Evolutionary conservation across 2,888 invertebrate genomes (phyloP).

Genomic region (Aquatica leii): DNA sequence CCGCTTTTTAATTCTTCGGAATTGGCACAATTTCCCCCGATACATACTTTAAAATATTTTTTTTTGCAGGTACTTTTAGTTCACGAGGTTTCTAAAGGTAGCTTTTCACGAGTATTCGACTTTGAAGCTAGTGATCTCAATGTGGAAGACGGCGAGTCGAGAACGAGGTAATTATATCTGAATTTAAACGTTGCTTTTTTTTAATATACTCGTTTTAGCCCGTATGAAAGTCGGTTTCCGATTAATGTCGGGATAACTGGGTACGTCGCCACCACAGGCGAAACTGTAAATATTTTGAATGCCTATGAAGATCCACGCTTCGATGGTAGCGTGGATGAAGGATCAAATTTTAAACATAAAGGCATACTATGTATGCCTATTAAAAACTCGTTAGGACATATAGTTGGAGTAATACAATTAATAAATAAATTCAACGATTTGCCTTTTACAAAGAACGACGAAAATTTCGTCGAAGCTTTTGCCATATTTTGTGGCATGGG

Average conservation of each 20-base stretch:
- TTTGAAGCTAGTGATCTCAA: conserved; percentile 90
- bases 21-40: too few species aligned
- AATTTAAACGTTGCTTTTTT: not conserved
- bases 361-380: conserved; percentile 96
- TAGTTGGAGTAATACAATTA: conserved; percentile 92
- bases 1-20: too few species aligned
- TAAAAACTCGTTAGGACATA: conserved; percentile 89
- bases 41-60: too few species aligned
- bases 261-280: conserved; percentile 93
- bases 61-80: conserved; percentile 80
- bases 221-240: conserved; percentile 92
- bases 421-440: conserved; percentile 93
- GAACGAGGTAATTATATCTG: conserved; percentile 68
- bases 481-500: conserved; percentile 98
- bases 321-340: conserved; percentile 86
- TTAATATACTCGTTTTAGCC: conserved; percentile 61
- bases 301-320: conserved; percentile 90
- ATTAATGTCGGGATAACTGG: conserved; percentile 96
- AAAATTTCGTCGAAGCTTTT: conserved; percentile 96
- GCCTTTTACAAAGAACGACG: conserved; percentile 93
- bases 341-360: conserved; percentile 83
- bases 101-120: conserved; percentile 94
- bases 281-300: conserved; percentile 92
- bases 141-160: conserved; percentile 79
- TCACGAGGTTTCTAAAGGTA: conserved; percentile 89